Evolutionary conservation across 2,113 vertebrate species (phyloP).

Genomic region (Fulica atra): DNA sequence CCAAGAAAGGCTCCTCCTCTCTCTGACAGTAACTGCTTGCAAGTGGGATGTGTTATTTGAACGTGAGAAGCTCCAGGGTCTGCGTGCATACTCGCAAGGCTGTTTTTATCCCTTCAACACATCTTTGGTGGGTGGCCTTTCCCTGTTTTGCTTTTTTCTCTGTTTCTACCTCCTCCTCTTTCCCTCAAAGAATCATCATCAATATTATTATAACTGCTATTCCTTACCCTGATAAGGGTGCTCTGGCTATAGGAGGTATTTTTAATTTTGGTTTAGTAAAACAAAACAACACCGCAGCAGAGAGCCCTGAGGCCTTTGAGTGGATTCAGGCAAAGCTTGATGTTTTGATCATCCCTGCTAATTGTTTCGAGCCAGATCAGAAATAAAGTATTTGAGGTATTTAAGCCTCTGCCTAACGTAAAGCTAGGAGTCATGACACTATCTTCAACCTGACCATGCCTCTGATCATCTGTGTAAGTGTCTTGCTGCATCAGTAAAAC

Average conservation of each 20-base stretch:
- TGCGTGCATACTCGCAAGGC: not conserved
- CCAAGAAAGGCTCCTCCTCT: not conserved
- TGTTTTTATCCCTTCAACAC: not conserved
- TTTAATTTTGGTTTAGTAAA: not conserved
- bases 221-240: not conserved
- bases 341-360: not conserved
- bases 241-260: not conserved
- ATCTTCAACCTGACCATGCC: not conserved
- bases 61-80: not conserved
- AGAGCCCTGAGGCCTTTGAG: not conserved
- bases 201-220: not conserved
- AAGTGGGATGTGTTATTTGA: not conserved
- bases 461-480: not conserved
- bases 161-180: not conserved
- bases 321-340: not conserved
- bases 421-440: not conserved
- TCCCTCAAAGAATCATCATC: not conserved
- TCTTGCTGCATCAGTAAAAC: not conserved
- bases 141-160: not conserved
- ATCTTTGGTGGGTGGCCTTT: not conserved
- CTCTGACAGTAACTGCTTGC: not conserved
- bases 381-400: not conserved
- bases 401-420: not conserved
- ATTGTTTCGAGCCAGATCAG: not conserved
- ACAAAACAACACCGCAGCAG: not conserved